phyloP scores from a whole-genome alignment of 2,797 vertebrate genomes.

The Tenualosa ilisha region DNA sequence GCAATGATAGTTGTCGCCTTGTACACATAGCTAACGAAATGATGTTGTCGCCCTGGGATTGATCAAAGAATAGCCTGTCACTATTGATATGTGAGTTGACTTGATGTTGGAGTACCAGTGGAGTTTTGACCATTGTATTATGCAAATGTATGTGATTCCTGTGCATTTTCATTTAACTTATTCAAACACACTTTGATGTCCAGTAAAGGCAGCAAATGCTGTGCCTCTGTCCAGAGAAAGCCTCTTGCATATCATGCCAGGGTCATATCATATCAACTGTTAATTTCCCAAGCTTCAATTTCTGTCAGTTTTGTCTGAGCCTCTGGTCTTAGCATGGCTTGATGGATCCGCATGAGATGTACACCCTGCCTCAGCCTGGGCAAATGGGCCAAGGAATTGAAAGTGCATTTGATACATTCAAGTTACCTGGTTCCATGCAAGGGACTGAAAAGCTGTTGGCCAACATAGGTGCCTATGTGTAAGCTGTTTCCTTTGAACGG shows the following conservation, averaged over 20 bases:
- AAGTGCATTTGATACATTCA: background rate
- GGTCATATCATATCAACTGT: background rate
- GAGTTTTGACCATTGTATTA: background rate
- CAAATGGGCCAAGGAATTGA: background rate
- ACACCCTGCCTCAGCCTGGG: background rate
- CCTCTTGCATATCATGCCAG: background rate
- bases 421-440: constrained; percentile 29
- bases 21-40: constrained; percentile 5
- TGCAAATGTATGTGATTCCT: constrained; percentile 14
- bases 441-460: constrained; percentile 27
- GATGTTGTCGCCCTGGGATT: constrained; percentile 17
- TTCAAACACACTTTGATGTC: background rate
- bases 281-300: background rate
- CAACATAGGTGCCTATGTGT: constrained; percentile 17
- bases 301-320: background rate
- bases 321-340: background rate
- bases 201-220: background rate
- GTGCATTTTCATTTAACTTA: background rate
- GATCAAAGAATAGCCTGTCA: constrained; percentile 33
- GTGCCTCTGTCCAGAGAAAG: background rate
- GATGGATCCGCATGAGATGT: background rate
- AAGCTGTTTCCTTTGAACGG: constrained; percentile 35
- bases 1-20: background rate
- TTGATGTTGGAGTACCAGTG: background rate
- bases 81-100: constrained; percentile 26